phyloP scores from a whole-genome alignment of 2,888 invertebrate species.

The Julus scandinavius region DNA sequence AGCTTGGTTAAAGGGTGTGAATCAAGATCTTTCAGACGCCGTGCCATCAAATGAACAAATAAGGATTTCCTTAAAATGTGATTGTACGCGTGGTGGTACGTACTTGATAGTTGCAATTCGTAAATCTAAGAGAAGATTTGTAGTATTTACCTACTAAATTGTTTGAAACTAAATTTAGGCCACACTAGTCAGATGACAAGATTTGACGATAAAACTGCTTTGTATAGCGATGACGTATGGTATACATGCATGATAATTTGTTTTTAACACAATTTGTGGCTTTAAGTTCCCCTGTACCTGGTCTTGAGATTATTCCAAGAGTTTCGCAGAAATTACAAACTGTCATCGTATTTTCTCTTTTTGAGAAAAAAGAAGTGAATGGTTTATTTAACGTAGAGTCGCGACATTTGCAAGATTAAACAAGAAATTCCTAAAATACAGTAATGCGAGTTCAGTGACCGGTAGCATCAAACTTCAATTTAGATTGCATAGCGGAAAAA shows the following conservation, averaged over 20 bases:
- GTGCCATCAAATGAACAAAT: constrained; percentile 48
- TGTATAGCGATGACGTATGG: not conserved
- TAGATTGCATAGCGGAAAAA: too few relatives aligned
- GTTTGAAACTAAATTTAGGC: not conserved
- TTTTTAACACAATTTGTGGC: not conserved
- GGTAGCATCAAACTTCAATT: too few relatives aligned
- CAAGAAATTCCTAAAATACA: too few relatives aligned
- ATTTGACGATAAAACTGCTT: not conserved
- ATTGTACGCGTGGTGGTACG: constrained; percentile 34
- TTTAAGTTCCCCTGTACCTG: too few relatives aligned
- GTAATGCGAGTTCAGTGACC: too few relatives aligned
- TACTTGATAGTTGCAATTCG: not conserved
- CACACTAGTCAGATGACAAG: not conserved
- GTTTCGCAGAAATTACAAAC: too few relatives aligned
- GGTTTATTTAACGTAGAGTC: too few relatives aligned
- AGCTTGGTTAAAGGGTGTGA: constrained; percentile 45
- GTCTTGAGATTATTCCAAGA: too few relatives aligned
- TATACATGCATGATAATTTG: too few relatives aligned
- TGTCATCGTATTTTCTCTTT: too few relatives aligned
- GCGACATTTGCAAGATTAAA: too few relatives aligned
- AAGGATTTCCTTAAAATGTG: constrained; percentile 48
- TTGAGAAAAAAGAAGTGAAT: too few relatives aligned
- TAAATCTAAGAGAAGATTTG: constrained; percentile 17
- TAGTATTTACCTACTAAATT: constrained; percentile 11
- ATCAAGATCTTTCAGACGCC: constrained; percentile 44